Evolutionary conservation across 2,888 invertebrate species (phyloP), one percentile per base, ranked within the genome.

Genomic region (Isoperla grammatica): DNA sequence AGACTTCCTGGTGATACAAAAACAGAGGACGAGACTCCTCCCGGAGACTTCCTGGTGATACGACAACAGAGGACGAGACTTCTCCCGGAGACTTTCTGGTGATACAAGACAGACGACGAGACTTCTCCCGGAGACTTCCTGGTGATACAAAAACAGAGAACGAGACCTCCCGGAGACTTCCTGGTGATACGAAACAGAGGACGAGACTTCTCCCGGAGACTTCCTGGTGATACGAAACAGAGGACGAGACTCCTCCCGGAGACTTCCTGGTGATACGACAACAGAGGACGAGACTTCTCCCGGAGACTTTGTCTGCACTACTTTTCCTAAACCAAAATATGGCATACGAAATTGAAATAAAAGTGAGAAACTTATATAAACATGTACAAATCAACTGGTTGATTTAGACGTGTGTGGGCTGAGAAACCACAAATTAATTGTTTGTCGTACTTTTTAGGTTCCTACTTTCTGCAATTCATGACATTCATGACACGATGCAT

Each of bases 181-280:
- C 29, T 29, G n/a, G n/a, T n/a, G n/a, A n/a, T n/a, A n/a, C n/a
- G n/a, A n/a, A n/a, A n/a, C n/a, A n/a, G n/a, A n/a, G n/a, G n/a
- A n/a, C n/a, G n/a, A 39, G 56, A 43, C 2, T 56, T 19, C 42
- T 56, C 40, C 42, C 56, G 2, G 40, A 42, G 13, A 8, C 56
- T 15, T 42, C 3, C 13, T 40, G 12, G 45, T 56, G 9, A 40
- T 56, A 8, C 6, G 40, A n/a, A 19, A 23, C 56, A 40, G 2
- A 40, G 56, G 20, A 20, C 39, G 20, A 17, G 35, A 23, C 56
- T 56, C 20, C 12, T 29, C 11, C 56, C 56, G 20, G 56, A 55
- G 29, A 29, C 29, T 4, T 29, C 3, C 13, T 40, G 12, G 45
- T 56, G 9, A 40, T 56, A 8, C 6, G 40, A n/a, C 15, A 23